Percentiles rank a stretch among this genome's conserved stretches.
These are phyloP conservation scores for Drosophila sulfurigaster DNA, from an alignment of 1,140 invertebrate genomes.

Conservation along the genomic window DNA sequence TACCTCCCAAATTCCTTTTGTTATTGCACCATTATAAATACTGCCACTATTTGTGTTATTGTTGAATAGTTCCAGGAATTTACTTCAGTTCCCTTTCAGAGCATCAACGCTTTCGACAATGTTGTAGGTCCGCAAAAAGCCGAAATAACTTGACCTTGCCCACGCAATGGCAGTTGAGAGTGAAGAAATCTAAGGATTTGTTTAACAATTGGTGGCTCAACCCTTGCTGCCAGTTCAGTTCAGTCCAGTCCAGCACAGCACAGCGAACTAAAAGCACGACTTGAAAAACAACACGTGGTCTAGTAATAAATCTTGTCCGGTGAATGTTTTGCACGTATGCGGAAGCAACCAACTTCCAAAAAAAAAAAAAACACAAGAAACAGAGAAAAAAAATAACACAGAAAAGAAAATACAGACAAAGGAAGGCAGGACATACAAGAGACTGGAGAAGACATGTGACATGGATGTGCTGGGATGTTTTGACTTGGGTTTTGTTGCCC, in stretches of 20 bases:
- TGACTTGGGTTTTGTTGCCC: slow-evolving; percentile 21
- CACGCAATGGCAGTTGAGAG: slow-evolving; percentile 12
- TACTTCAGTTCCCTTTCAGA: not conserved
- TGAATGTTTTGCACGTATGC: slow-evolving; percentile 65
- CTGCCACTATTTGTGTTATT: too few relatives aligned
- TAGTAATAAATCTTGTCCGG: slow-evolving; percentile 69
- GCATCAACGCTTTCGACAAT: not conserved
- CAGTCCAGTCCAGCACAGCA: too few relatives aligned
- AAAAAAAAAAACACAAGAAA: slow-evolving; percentile 13
- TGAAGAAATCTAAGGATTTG: slow-evolving; percentile 45
- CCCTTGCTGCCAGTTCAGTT: slow-evolving; percentile 15
- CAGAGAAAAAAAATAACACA: slow-evolving; percentile 6
- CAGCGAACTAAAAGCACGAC: not conserved
- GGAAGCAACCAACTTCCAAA: slow-evolving; percentile 32
- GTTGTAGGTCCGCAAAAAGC: not conserved
- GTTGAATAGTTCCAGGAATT: not conserved
- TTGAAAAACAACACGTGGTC: slow-evolving; percentile 69
- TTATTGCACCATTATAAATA: too few relatives aligned
- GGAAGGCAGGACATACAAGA: slow-evolving; percentile 26
- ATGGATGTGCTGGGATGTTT: slow-evolving; percentile 27
- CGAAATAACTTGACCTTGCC: slow-evolving; percentile 61
- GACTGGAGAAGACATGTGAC: slow-evolving; percentile 34
- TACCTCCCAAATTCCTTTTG: too few relatives aligned
- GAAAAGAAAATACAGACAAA: slow-evolving; percentile 36
- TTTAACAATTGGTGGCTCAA: slow-evolving; percentile 37